A percentile compares a stretch with the other conserved stretches of the same genome.
These are phyloP conservation scores for Callionymus lyra DNA, from an alignment of 2,113 vertebrate species.

Conservation along the genomic window DNA sequence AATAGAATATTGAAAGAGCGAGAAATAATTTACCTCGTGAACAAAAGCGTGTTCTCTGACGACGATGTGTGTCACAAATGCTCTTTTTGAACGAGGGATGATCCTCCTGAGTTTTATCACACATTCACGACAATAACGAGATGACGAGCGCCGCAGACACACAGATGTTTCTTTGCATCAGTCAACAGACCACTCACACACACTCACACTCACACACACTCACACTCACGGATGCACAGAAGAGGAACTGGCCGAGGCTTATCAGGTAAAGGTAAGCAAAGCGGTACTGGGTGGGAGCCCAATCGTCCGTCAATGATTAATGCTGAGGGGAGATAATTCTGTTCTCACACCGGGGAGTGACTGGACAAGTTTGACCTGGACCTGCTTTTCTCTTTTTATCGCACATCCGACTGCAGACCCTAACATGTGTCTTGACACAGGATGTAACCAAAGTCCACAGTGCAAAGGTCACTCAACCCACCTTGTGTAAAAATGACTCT, in stretches of 20 bases:
- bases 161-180: conserved; percentile 10
- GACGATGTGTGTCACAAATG: too few relatives aligned
- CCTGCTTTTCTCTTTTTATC: conserved; percentile 4
- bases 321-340: not conserved
- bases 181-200: conserved; percentile 7
- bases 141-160: too few relatives aligned
- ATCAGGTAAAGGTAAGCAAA: conserved; percentile 9
- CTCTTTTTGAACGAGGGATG: too few relatives aligned
- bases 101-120: too few relatives aligned
- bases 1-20: too few relatives aligned
- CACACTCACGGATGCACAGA: not conserved
- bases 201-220: not conserved
- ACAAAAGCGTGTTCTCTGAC: too few relatives aligned
- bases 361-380: conserved; percentile 1
- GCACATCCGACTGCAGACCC: conserved; percentile 4
- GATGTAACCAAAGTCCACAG: conserved; percentile 15
- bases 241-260: conserved; percentile 13
- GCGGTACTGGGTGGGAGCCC: not conserved
- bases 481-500: not conserved
- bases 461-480: conserved; percentile 14
- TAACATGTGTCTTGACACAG: conserved; percentile 6
- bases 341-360: conserved; percentile 7
- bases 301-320: conserved; percentile 19
- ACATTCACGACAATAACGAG: too few relatives aligned
- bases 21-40: too few relatives aligned